Conservation (phyloP, 2,797 vertebrate genomes). For the Lacerta bilineata region DNA sequence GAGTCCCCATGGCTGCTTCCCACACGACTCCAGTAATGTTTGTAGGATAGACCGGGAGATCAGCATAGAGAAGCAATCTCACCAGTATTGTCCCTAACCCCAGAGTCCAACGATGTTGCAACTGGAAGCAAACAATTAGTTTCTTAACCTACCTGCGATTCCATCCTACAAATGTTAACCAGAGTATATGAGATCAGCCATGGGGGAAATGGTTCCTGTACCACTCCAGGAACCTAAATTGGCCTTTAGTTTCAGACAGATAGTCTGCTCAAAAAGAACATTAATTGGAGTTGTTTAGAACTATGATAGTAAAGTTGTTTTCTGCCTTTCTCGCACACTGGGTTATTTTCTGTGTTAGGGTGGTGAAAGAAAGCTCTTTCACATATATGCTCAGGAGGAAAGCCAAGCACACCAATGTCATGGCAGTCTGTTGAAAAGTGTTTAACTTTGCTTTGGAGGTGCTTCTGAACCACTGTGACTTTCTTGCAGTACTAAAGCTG, state of each 20-base stretch:
- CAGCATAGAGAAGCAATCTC: background rate
- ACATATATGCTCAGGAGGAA: conserved; percentile 59
- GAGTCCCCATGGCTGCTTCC: background rate
- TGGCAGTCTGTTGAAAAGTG: conserved; percentile 63
- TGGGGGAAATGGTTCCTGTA: conserved; percentile 16
- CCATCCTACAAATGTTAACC: conserved; percentile 6
- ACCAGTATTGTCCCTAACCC: background rate
- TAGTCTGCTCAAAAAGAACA: conserved; percentile 19
- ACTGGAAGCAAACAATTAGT: background rate
- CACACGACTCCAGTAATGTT: background rate
- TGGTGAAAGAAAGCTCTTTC: conserved; percentile 34
- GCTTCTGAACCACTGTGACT: conserved; percentile 20
- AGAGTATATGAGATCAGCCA: conserved; percentile 20
- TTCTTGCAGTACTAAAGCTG: conserved; percentile 61
- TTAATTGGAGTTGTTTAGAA: conserved; percentile 5
- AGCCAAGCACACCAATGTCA: conserved; percentile 68
- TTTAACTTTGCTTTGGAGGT: conserved; percentile 69
- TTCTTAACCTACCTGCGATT: background rate
- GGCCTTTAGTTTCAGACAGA: conserved; percentile 21
- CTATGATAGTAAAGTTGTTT: conserved; percentile 7
- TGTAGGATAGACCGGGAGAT: background rate
- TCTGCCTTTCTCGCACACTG: background rate
- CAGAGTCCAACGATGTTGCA: background rate
- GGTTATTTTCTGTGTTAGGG: conserved; percentile 2
- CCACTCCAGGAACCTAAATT: conserved; percentile 17